These are phyloP conservation scores for Hirundo rustica DNA, from an alignment of 2,797 vertebrate species.

Conservation along the genomic window DNA sequence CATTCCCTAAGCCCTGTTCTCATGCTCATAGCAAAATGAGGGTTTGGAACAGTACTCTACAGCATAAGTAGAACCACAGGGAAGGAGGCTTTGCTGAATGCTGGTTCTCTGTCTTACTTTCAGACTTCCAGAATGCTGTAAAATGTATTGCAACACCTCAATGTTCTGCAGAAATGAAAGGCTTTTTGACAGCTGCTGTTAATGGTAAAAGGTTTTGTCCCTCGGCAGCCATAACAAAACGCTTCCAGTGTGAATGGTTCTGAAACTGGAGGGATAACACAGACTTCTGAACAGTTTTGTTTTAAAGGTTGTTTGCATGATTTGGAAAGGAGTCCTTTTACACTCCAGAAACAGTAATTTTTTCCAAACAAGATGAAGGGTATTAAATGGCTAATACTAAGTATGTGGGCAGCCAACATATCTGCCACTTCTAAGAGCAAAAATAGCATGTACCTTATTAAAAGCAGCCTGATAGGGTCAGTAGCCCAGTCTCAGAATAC, in stretches of 20 bases:
- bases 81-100: background rate
- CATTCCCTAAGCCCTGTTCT: background rate
- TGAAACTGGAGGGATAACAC: background rate
- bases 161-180: background rate
- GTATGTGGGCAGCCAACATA: constrained; percentile 67
- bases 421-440: constrained; percentile 78
- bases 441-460: constrained; percentile 88
- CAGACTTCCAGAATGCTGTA: background rate
- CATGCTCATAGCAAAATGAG: background rate
- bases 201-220: background rate
- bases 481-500: constrained; percentile 83
- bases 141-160: background rate
- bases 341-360: background rate
- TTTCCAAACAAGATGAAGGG: background rate
- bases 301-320: background rate
- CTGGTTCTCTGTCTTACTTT: background rate
- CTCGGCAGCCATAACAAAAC: background rate
- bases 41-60: background rate
- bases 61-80: background rate
- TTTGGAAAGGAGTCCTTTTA: background rate
- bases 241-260: background rate
- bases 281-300: background rate
- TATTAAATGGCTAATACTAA: constrained; percentile 69
- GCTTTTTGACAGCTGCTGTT: background rate
- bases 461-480: constrained; percentile 91